Evolutionary conservation across 2,888 invertebrate species (phyloP), one percentile per base, ranked within the genome.

Genomic region (Epirrita christyi): DNA sequence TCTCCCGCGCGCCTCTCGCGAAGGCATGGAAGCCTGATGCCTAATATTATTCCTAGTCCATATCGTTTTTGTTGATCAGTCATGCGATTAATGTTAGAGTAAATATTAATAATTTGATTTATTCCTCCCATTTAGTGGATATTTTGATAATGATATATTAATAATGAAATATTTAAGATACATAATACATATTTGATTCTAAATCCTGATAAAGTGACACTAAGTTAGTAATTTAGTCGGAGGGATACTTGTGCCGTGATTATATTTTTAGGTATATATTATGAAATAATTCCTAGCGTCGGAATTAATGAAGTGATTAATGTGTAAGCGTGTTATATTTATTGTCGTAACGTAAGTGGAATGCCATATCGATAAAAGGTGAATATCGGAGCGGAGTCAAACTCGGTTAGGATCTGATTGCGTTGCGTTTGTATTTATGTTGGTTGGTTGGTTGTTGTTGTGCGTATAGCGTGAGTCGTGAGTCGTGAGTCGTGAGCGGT

Each of bases 201-300:
- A 92, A 92, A 92, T 92, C 92, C 92, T 91, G 92, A 91, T 91
- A 92, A 92, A 89, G 90, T 90, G 90, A 91, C 91, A 92, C 91
- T 91, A 92, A 85, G 85, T 92, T 89, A 90, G 92, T 91, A 89
- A 88, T 88, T 90, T 92, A 92, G 91, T 92, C 92, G 92, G 92
- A 91, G 92, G 92, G 92, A 92, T 92, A 92, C 92, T 91, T 92
- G 92, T 92, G 92, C 92, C 92, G 92, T 92, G 92, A 92, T 92
- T 92, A 92, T 92, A 92, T 92, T 92, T 92, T 91, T 92, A 92
- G 91, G 92, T 92, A 91, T 92, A 92, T 92, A 91, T 91, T 92
- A 90, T 89, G 84, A 89, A 85, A 88, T 91, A 91, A 92, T 91
- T 92, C 92, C 92, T 92, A 91, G 92, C 92, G 92, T 92, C 92